A percentile compares a stretch with the other conserved stretches of the same genome.
phyloP scores from a whole-genome alignment of 2,113 vertebrate genomes.

The Himantopus leucocephalus region DNA sequence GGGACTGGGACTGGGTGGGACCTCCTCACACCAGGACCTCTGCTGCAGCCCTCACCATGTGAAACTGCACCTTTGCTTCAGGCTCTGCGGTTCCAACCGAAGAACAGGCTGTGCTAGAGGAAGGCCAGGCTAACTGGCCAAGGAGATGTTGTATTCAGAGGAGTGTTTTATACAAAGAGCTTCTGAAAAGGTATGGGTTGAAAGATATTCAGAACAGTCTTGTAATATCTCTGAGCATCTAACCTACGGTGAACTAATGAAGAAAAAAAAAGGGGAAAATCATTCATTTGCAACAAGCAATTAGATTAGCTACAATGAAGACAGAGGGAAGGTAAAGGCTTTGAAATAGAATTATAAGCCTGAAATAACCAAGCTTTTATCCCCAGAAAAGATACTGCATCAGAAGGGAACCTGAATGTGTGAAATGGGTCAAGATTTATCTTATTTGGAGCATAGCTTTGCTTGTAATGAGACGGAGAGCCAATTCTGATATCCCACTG shows the following conservation, averaged over 20 bases:
- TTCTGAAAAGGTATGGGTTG: background rate
- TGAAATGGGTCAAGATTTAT: background rate
- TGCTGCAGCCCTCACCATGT: background rate
- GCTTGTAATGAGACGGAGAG: background rate
- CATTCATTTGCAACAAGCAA: background rate
- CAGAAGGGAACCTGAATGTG: background rate
- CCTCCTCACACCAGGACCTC: background rate
- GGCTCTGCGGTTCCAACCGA: background rate
- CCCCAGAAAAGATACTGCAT: background rate
- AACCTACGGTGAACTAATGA: background rate
- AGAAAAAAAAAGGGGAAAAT: background rate
- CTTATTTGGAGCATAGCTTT: background rate
- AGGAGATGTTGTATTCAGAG: background rate
- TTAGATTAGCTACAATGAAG: background rate
- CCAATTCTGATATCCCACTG: background rate
- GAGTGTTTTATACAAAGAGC: accelerated
- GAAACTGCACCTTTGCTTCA: background rate
- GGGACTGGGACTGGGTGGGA: background rate
- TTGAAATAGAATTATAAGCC: background rate
- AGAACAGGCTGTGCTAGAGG: background rate
- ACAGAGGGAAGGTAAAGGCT: background rate
- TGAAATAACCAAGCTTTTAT: background rate
- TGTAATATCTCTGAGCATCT: background rate
- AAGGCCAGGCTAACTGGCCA: background rate
- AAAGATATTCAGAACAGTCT: background rate